Percentiles rank a stretch among this genome's conserved stretches.
Evolutionary conservation across 2,113 vertebrate species (phyloP).

Genomic region (Terrapene triunguis): DNA sequence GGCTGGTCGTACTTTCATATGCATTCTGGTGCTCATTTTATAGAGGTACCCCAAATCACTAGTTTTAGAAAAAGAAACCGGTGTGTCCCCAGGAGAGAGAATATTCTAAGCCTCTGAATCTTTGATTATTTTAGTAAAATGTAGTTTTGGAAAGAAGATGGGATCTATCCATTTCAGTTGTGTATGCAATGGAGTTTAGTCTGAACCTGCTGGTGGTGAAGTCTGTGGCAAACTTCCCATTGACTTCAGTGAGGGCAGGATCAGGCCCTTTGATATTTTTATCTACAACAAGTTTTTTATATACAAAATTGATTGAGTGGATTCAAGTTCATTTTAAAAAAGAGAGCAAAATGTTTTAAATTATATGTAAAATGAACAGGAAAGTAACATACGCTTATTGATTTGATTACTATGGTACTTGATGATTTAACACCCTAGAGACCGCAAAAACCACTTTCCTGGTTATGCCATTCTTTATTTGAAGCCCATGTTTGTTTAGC

Average conservation of each 20-base stretch:
- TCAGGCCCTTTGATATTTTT: not conserved
- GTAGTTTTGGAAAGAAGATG: not conserved
- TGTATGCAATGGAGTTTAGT: slow-evolving; percentile 1
- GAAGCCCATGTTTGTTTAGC: not conserved
- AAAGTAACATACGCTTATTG: slow-evolving; percentile 61
- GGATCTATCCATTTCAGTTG: not conserved
- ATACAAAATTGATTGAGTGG: not conserved
- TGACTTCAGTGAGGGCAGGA: not conserved
- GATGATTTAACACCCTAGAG: not conserved
- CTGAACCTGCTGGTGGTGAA: not conserved
- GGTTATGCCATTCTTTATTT: not conserved
- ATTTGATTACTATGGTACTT: not conserved
- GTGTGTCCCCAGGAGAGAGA: not conserved
- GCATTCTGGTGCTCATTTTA: not conserved
- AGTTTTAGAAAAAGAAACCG: not conserved
- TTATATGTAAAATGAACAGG: slow-evolving; percentile 54
- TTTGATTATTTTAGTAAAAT: not conserved
- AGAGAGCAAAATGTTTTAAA: slow-evolving; percentile 20
- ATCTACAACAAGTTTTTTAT: slow-evolving; percentile 15
- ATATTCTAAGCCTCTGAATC: rapidly evolving
- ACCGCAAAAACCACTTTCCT: slow-evolving; percentile 3
- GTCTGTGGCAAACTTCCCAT: not conserved
- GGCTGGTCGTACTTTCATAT: not conserved
- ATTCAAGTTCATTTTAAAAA: slow-evolving; percentile 15
- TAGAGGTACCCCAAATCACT: not conserved